Percentiles rank a stretch among this genome's conserved stretches.
Conservation (phyloP, 2,797 vertebrate species). For the Tinamus major region DNA sequence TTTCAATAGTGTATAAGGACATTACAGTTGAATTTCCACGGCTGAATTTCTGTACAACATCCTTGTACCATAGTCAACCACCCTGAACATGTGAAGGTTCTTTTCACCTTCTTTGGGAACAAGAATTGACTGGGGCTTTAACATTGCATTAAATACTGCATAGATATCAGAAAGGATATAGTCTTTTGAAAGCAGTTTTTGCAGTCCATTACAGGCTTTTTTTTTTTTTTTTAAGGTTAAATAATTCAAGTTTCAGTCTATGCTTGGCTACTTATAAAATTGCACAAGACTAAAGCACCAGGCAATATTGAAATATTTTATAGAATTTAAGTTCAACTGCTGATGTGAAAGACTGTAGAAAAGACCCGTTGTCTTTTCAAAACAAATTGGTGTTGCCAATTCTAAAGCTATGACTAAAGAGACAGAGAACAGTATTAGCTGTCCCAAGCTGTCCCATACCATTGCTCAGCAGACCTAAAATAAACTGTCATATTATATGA, state of each 20-base stretch:
- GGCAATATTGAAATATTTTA: not conserved
- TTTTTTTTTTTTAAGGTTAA: not conserved
- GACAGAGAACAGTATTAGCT: slow-evolving; percentile 45
- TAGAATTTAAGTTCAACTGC: not conserved
- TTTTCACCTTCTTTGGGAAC: not conserved
- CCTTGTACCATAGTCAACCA: not conserved
- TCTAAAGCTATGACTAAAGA: slow-evolving; percentile 36
- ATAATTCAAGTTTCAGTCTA: not conserved
- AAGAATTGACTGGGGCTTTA: not conserved
- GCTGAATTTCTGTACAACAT: not conserved
- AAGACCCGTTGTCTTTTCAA: not conserved
- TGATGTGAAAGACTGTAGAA: not conserved
- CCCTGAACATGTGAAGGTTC: not conserved
- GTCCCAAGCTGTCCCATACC: slow-evolving; percentile 30
- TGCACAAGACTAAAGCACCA: not conserved
- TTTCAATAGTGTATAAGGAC: not conserved
- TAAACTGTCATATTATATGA: slow-evolving; percentile 61
- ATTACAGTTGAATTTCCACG: not conserved
- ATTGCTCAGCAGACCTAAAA: slow-evolving; percentile 66
- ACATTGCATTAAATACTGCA: not conserved
- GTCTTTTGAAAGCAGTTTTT: not conserved
- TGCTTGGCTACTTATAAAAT: not conserved
- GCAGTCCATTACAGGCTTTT: not conserved
- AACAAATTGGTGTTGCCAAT: not conserved
- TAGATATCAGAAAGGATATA: not conserved